Percentiles rank a stretch among this genome's conserved stretches.
Conservation (phyloP, 2,797 vertebrate species). For the Thaleichthys pacificus region DNA sequence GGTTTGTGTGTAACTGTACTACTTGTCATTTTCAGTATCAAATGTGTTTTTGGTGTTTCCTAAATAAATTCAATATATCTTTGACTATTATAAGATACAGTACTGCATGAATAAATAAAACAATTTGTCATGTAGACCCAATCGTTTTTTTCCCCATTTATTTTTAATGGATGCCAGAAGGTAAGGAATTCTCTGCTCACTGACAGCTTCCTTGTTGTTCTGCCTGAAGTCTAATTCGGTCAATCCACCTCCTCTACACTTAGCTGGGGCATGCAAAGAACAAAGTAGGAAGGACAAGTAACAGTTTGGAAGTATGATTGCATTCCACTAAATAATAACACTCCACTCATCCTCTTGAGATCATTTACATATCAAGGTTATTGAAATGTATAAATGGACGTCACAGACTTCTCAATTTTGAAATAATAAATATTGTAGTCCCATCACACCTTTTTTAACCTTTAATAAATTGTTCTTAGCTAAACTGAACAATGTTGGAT, state of each 20-base stretch:
- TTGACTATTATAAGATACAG: too few species aligned
- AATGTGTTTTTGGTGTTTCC: too few species aligned
- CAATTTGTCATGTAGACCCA: too few species aligned
- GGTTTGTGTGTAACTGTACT: too few species aligned
- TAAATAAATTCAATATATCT: too few species aligned
- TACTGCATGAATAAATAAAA: too few species aligned
- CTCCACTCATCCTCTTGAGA: constrained; percentile 16
- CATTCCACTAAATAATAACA: neutral
- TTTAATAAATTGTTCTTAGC: constrained; percentile 30
- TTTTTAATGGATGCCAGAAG: too few species aligned
- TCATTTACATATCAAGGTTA: constrained; percentile 49
- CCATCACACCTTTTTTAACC: constrained; percentile 44
- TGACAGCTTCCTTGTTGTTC: neutral
- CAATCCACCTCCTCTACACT: neutral
- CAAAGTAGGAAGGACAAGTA: neutral
- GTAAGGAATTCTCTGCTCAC: neutral
- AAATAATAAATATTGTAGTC: constrained; percentile 15
- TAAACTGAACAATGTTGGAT: constrained; percentile 16
- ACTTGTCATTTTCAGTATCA: too few species aligned
- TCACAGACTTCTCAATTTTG: constrained; percentile 25
- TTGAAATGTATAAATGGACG: constrained; percentile 34
- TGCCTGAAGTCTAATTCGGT: neutral
- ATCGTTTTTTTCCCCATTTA: neutral
- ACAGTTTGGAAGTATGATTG: constrained; percentile 6
- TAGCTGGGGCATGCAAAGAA: neutral